These are phyloP conservation scores for Podarcis cretensis DNA, from an alignment of 2,113 vertebrate genomes.

Conservation along the genomic window DNA sequence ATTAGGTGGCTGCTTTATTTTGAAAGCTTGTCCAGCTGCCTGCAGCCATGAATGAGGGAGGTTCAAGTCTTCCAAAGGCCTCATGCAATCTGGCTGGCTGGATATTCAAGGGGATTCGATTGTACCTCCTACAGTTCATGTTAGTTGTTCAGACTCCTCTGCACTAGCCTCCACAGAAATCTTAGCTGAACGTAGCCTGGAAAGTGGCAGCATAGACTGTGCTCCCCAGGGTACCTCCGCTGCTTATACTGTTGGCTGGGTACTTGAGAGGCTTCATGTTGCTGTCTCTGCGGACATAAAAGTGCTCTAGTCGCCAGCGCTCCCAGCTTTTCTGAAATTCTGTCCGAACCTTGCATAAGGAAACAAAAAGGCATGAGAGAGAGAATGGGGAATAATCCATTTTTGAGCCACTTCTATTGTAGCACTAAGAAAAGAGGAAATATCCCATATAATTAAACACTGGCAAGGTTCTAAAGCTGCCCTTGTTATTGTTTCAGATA, in stretches of 20 bases:
- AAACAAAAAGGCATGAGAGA: conserved; percentile 45
- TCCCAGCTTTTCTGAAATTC: conserved; percentile 84
- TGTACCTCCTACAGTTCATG: conserved; percentile 36
- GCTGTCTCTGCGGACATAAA: conserved; percentile 77
- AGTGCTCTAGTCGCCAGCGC: conserved; percentile 78
- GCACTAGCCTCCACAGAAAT: conserved; percentile 14
- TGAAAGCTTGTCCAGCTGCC: conserved; percentile 68
- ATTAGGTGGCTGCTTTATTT: conserved; percentile 71
- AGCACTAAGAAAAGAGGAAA: conserved; percentile 40
- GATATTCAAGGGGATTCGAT: conserved; percentile 50
- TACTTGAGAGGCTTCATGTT: conserved; percentile 82
- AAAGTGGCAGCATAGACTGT: conserved; percentile 75
- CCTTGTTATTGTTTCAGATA: conserved; percentile 45
- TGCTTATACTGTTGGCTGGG: conserved; percentile 78
- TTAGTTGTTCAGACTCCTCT: conserved; percentile 38
- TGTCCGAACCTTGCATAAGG: conserved; percentile 76
- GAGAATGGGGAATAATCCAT: conserved; percentile 11
- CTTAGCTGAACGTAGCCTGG: conserved; percentile 75
- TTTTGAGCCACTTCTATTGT: conserved; percentile 55
- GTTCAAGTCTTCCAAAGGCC: conserved; percentile 53
- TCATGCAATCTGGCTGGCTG: conserved; percentile 47
- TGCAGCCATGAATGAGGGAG: conserved; percentile 49
- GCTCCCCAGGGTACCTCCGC: conserved; percentile 73
- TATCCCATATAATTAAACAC: conserved; percentile 49
- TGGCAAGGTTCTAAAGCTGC: conserved; percentile 55